These are phyloP conservation scores for Pycnonotus jocosus DNA, from an alignment of 2,113 vertebrate species.

Conservation along the genomic window DNA sequence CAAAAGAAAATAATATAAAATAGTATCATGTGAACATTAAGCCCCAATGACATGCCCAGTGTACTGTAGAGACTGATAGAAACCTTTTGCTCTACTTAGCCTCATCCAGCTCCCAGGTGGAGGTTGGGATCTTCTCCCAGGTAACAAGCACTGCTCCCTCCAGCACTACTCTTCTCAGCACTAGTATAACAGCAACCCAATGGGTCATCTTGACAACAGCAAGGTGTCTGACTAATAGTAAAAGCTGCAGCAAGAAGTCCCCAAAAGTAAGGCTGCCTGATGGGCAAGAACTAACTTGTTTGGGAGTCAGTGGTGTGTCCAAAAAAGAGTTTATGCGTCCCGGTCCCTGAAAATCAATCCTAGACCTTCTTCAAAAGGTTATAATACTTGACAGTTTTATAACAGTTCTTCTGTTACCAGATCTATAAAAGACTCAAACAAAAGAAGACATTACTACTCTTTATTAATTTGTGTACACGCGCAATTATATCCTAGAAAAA, in stretches of 20 bases:
- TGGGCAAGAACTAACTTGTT: not conserved
- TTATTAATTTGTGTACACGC: not conserved
- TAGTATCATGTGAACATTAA: not conserved
- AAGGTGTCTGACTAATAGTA: not conserved
- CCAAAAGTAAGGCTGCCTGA: not conserved
- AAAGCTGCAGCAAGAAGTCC: not conserved
- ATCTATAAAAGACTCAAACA: not conserved
- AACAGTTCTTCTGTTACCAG: not conserved
- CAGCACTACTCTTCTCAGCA: not conserved
- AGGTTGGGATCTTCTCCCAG: too few species aligned
- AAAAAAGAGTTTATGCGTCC: not conserved
- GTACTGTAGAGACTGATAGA: not conserved
- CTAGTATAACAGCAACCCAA: not conserved
- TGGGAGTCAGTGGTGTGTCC: not conserved
- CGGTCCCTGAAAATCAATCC: not conserved
- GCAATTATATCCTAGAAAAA: not conserved
- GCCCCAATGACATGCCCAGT: not conserved
- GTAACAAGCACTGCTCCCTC: too few species aligned
- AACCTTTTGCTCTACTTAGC: not conserved
- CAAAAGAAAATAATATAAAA: not conserved
- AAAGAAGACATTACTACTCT: not conserved
- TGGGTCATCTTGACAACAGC: not conserved
- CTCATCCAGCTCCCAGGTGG: too few species aligned
- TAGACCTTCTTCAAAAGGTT: not conserved
- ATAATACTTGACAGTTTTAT: not conserved